Base-by-base conservation (phyloP, 2,113 vertebrate species). In the Triplophysa siluroides region DNA sequence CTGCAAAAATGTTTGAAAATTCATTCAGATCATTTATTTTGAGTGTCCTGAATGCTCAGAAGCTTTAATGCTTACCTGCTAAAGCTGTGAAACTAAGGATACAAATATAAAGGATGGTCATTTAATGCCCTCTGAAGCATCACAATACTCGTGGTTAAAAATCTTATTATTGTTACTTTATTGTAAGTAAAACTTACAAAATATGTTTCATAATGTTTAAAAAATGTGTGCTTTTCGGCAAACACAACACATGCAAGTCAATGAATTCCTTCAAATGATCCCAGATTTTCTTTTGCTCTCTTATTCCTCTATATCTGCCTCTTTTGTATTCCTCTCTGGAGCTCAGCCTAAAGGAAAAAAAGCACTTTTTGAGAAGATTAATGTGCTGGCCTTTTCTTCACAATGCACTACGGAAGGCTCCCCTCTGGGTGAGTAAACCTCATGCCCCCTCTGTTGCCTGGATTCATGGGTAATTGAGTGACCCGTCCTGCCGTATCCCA, bases 401-500 rank as follows among this genome's bases (percentile, higher is more conserved):
- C 85, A 88, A 87, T 81, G 78, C 41, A 23, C 64, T 84, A 85
- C 80, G 83, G 90, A 91, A 89, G 83, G 70, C 85, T 14, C 75
- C 89, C 83, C 66, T 83, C 87, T 87, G 88, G 83, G 86, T 73
- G 84, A 62, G 43, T 78, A 83, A 74, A 74, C 78, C 83, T 81
- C 76, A 83, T 86, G 84, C 80, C 83, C 79, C 84, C 70, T 81
- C 70, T 84, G 78, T 80, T 69, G 85, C 76, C 87, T 83, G 78
- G 84, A 82, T 79, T 76, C 69, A 60, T 5, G 76, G 78, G 85
- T 84, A 81, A 83, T 80, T 84, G 83, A 86, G 83, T 88, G 81
- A 81, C 81, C 87, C 71, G 41, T 72, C 80, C 85, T 71, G 81
- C 78, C 83, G 85, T 84, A 89, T 91, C 87, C 87, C 83, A 85